phyloP scores from a whole-genome alignment of 2,797 vertebrate genomes.

The Phataginus tetradactyla region DNA sequence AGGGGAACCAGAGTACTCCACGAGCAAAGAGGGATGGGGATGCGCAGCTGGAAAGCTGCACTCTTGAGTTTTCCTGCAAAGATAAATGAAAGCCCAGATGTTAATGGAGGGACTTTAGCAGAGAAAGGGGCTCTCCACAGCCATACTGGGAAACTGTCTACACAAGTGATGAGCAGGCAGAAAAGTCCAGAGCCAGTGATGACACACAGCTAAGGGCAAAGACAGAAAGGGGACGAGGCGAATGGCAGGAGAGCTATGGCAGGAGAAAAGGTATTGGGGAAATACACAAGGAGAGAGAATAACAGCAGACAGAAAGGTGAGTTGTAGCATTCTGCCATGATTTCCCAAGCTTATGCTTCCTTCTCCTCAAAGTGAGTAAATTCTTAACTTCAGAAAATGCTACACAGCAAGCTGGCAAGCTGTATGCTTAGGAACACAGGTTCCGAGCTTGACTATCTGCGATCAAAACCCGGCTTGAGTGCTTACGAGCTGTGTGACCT shows the following conservation, averaged over 20 bases:
- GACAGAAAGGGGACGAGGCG: neutral
- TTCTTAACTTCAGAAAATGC: neutral
- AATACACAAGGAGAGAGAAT: neutral
- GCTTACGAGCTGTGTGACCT: neutral
- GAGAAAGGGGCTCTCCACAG: neutral
- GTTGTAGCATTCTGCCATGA: neutral
- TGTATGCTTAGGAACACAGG: neutral
- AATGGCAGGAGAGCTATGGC: neutral
- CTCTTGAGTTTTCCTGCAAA: neutral
- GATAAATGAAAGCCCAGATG: neutral
- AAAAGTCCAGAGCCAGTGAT: slow-evolving; percentile 14
- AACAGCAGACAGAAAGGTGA: neutral
- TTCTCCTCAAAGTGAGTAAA: neutral
- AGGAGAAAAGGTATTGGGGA: neutral
- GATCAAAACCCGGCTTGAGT: neutral
- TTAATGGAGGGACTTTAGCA: neutral
- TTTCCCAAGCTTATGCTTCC: neutral
- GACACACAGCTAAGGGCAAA: neutral
- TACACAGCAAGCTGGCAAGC: too few relatives aligned
- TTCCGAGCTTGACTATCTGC: neutral
- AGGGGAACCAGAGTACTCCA: neutral
- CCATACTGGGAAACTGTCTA: neutral
- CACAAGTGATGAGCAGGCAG: neutral
- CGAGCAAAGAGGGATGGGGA: neutral
- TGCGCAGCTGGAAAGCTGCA: neutral